Conservation (phyloP, 1,140 invertebrate species). For the Zaprionus nigranus region DNA sequence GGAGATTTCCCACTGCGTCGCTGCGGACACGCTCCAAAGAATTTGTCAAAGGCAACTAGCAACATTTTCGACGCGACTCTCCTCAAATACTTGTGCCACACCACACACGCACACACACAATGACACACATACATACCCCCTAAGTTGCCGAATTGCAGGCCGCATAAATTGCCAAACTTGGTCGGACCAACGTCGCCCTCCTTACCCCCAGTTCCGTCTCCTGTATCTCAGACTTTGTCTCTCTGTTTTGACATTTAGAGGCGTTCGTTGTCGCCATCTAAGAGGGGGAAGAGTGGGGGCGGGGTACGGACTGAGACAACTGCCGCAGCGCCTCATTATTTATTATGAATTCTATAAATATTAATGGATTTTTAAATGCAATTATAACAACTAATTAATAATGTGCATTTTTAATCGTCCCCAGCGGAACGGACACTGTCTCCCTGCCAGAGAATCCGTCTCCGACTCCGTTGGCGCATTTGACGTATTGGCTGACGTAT, state of each 20-base stretch:
- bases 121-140: conserved; percentile 44
- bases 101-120: conserved; percentile 73
- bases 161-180: conserved; percentile 82
- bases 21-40: conserved; percentile 61
- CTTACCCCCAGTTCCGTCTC: neutral
- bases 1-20: conserved; percentile 9
- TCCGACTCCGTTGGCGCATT: conserved; percentile 36
- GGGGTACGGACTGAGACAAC: neutral
- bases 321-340: conserved; percentile 72
- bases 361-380: conserved; percentile 84
- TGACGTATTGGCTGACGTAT: conserved; percentile 82
- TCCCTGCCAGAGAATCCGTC: conserved; percentile 9
- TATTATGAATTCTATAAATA: conserved; percentile 84
- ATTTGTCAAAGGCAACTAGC: conserved; percentile 75
- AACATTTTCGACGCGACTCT: conserved; percentile 53
- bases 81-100: conserved; percentile 73
- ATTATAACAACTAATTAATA: conserved; percentile 84
- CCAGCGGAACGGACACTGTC: conserved; percentile 37
- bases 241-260: conserved; percentile 74
- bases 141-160: conserved; percentile 45
- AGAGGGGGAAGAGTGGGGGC: neutral
- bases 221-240: conserved; percentile 36
- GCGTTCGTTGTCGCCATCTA: conserved; percentile 64
- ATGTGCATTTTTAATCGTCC: conserved; percentile 81
- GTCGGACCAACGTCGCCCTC: conserved; percentile 12